Evolutionary conservation across 2,113 vertebrate species (phyloP).

Genomic region (Clinocottus analis): DNA sequence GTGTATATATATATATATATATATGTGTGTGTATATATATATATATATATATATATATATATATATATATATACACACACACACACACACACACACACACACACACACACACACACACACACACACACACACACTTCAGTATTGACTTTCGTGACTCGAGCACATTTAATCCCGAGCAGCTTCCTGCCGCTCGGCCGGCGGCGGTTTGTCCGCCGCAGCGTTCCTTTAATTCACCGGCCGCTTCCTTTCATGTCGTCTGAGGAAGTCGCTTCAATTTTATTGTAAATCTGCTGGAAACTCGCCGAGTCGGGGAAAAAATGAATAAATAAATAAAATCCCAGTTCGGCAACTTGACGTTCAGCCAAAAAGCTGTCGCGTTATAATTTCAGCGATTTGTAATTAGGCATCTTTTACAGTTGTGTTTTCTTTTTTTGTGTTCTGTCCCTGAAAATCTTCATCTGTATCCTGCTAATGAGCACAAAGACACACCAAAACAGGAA

Average conservation of each 20-base stretch:
- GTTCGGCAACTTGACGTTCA: background rate
- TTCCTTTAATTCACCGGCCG: conserved; percentile 57
- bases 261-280: too few relatives aligned
- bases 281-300: background rate
- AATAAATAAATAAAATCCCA: too few relatives aligned
- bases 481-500: too few relatives aligned
- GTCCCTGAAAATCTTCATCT: background rate
- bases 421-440: background rate
- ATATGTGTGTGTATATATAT: too few relatives aligned
- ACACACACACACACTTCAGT: too few relatives aligned
- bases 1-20: too few relatives aligned
- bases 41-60: too few relatives aligned
- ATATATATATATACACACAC: too few relatives aligned
- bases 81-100: too few relatives aligned
- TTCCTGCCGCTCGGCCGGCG: conserved; percentile 31
- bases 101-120: too few relatives aligned
- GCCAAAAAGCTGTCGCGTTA: background rate
- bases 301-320: background rate
- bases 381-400: background rate
- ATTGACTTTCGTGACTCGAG: too few relatives aligned
- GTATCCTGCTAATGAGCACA: background rate
- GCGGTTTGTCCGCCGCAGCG: conserved; percentile 57
- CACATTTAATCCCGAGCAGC: too few relatives aligned
- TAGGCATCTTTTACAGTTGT: background rate
- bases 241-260: conserved; percentile 22